A percentile compares a stretch with the other conserved stretches of the same genome.
Conservation (phyloP, 2,797 vertebrate species). For the Crossoptilon crossoptilon region DNA sequence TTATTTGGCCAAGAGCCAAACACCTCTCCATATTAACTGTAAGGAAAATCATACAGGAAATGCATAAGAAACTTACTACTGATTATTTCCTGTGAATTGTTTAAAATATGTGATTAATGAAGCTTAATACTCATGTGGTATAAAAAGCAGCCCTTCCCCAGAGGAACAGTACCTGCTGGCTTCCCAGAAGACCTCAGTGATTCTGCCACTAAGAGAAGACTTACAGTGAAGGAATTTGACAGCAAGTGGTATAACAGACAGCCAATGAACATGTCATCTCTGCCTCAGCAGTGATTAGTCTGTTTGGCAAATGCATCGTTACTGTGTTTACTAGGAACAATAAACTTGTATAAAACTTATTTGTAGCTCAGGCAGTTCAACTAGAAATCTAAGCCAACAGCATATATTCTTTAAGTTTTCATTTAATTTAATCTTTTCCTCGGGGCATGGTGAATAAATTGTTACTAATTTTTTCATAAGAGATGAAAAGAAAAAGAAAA, state of each 20-base stretch:
- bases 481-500: neutral
- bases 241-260: neutral
- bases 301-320: neutral
- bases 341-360: slow-evolving; percentile 9
- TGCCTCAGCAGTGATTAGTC: neutral
- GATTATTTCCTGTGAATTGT: neutral
- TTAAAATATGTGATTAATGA: neutral
- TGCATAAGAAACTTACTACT: neutral
- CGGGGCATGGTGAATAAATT: slow-evolving; percentile 10
- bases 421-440: slow-evolving; percentile 52
- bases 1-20: neutral
- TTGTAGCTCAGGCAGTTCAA: slow-evolving; percentile 17
- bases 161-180: neutral
- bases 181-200: neutral
- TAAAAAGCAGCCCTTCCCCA: neutral
- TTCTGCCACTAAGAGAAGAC: neutral
- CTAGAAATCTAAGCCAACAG: neutral
- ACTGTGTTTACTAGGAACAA: neutral
- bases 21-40: accelerated
- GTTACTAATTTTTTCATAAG: slow-evolving; percentile 19
- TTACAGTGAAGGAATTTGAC: neutral
- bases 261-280: neutral
- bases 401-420: slow-evolving; percentile 41
- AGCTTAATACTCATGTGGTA: neutral
- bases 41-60: neutral